A percentile compares a stretch with the other conserved stretches of the same genome.
phyloP scores from a whole-genome alignment of 2,113 vertebrate species.

The Fregata magnificens region DNA sequence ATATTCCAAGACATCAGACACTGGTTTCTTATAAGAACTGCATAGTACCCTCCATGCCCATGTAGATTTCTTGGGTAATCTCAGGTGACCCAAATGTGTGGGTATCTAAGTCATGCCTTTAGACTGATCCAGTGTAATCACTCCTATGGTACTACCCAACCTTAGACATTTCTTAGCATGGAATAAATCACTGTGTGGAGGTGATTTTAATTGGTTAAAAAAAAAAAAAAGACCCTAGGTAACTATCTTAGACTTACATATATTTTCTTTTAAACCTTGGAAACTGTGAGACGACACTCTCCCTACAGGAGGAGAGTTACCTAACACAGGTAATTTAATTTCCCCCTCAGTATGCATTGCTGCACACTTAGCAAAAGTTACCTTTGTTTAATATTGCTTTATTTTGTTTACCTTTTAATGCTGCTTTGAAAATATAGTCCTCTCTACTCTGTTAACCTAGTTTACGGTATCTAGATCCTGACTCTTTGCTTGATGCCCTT shows the following conservation, averaged over 20 bases:
- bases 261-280: not conserved
- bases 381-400: not conserved
- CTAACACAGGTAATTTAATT: not conserved
- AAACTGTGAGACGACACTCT: not conserved
- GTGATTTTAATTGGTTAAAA: not conserved
- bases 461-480: not conserved
- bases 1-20: not conserved
- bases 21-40: not conserved
- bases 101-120: not conserved
- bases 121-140: not conserved
- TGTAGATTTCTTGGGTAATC: not conserved
- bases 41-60: not conserved
- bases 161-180: not conserved
- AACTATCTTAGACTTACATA: not conserved
- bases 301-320: no score
- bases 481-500: not conserved
- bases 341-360: not conserved
- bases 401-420: not conserved
- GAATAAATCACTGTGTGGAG: not conserved
- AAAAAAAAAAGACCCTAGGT: not conserved
- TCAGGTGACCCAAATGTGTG: not conserved
- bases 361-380: not conserved
- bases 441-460: not conserved
- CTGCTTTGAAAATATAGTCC: not conserved
- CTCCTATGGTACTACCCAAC: not conserved